Percentiles rank a stretch among this genome's conserved stretches.
These are phyloP conservation scores for Coleophora flavipennella DNA, from an alignment of 2,888 invertebrate species.

Conservation along the genomic window DNA sequence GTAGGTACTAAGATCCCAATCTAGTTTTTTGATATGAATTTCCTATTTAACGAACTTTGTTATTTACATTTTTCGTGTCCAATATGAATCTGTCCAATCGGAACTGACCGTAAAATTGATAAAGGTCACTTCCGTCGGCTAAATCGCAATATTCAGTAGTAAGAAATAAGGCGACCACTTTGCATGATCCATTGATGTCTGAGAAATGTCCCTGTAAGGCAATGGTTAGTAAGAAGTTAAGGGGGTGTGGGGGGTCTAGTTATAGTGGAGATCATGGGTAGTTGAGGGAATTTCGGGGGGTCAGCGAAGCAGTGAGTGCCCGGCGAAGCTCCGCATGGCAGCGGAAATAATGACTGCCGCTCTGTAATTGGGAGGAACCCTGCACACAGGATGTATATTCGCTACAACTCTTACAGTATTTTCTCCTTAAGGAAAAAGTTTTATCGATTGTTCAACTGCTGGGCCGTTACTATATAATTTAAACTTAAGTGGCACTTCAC, in stretches of 20 bases:
- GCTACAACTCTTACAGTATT: too few relatives aligned
- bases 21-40: background rate
- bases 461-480: too few relatives aligned
- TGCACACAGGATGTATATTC: constrained; percentile 25
- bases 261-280: constrained; percentile 29
- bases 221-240: background rate
- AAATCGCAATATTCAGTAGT: constrained; percentile 32
- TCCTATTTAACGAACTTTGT: background rate
- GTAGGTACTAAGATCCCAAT: too few relatives aligned
- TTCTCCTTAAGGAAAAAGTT: too few relatives aligned
- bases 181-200: constrained; percentile 14
- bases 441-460: too few relatives aligned
- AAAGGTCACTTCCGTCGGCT: constrained; percentile 31
- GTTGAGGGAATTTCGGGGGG: constrained; percentile 40
- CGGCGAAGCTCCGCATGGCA: constrained; percentile 41
- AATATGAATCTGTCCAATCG: constrained; percentile 5
- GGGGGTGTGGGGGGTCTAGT: constrained; percentile 20
- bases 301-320: constrained; percentile 36
- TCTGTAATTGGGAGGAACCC: constrained; percentile 57
- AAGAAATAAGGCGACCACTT: constrained; percentile 26
- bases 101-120: constrained; percentile 23
- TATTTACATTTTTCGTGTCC: constrained; percentile 5
- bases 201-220: background rate
- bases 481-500: too few relatives aligned
- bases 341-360: constrained; percentile 67